Conservation (phyloP, 2,113 vertebrate species). For the Lagopus muta region DNA sequence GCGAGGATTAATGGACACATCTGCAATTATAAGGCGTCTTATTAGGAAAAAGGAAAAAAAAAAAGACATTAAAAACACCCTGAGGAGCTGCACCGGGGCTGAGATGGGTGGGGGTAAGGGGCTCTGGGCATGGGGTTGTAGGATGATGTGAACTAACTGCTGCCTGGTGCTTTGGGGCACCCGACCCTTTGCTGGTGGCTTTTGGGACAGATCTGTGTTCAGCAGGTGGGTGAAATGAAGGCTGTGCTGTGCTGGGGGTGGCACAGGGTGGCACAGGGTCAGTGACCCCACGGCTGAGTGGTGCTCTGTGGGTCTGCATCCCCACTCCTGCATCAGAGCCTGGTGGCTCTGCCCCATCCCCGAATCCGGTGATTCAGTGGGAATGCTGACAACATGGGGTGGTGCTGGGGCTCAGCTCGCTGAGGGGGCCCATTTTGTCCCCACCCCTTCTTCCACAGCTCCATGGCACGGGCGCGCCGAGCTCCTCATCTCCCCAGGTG, state of each 20-base stretch:
- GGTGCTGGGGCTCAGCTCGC: background rate
- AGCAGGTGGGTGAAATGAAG: rapidly evolving
- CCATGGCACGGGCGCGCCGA: background rate
- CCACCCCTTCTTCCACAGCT: background rate
- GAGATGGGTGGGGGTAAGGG: background rate
- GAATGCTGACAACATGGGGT: background rate
- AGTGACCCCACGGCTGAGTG: background rate
- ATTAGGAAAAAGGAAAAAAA: background rate
- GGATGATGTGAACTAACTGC: background rate
- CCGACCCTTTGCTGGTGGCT: background rate
- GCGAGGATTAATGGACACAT: slow-evolving; percentile 50
- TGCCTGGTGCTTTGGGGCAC: background rate
- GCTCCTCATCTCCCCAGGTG: slow-evolving; percentile 10
- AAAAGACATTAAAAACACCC: background rate
- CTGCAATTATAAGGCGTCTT: slow-evolving; percentile 38
- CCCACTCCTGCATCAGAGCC: background rate
- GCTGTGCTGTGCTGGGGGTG: background rate
- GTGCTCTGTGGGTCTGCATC: background rate
- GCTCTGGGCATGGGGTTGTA: background rate
- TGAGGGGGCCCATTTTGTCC: rapidly evolving
- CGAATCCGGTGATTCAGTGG: rapidly evolving
- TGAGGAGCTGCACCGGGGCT: rapidly evolving
- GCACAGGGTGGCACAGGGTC: background rate
- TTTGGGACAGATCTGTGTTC: background rate
- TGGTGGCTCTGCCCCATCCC: background rate